Percentiles rank a stretch among this genome's conserved stretches.
Evolutionary conservation across 2,888 invertebrate genomes (phyloP).

Genomic region (Heteromyza rotundicornis): DNA sequence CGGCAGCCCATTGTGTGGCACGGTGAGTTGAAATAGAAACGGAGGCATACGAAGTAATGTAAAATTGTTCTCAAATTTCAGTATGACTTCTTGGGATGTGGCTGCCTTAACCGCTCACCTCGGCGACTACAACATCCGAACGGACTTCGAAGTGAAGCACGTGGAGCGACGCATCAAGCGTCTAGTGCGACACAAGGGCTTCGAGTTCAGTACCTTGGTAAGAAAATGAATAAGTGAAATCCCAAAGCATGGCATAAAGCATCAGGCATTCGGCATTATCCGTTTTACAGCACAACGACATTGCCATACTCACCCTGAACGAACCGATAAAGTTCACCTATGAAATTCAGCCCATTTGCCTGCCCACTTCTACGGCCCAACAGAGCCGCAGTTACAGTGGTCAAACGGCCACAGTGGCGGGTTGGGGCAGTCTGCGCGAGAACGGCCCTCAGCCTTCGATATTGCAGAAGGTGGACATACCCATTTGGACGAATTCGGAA

Average conservation of each 20-base stretch:
- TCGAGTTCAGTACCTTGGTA: conserved; percentile 82
- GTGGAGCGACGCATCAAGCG: conserved; percentile 80
- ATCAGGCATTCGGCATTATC: background rate
- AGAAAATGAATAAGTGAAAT: no score
- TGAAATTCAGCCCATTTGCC: conserved; percentile 78
- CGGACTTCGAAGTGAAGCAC: conserved; percentile 76
- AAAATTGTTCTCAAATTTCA: no score
- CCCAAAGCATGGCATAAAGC: background rate
- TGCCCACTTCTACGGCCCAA: conserved; percentile 66
- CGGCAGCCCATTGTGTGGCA: conserved; percentile 88
- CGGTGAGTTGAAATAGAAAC: no score
- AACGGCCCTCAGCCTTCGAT: conserved; percentile 83
- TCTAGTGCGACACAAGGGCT: conserved; percentile 84
- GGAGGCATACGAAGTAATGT: no score
- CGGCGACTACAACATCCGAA: conserved; percentile 84
- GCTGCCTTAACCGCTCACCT: conserved; percentile 80
- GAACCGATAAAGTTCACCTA: conserved; percentile 76
- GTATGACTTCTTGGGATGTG: conserved; percentile 90
- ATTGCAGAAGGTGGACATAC: conserved; percentile 83
- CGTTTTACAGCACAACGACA: conserved; percentile 81
- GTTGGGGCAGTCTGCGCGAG: conserved; percentile 77
- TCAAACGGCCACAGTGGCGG: conserved; percentile 79
- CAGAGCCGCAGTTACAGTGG: conserved; percentile 70
- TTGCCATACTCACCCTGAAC: conserved; percentile 80
- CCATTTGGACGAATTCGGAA: conserved; percentile 80